Evolutionary conservation across 2,888 invertebrate species (phyloP).

Genomic region (Caradrina kadenii): DNA sequence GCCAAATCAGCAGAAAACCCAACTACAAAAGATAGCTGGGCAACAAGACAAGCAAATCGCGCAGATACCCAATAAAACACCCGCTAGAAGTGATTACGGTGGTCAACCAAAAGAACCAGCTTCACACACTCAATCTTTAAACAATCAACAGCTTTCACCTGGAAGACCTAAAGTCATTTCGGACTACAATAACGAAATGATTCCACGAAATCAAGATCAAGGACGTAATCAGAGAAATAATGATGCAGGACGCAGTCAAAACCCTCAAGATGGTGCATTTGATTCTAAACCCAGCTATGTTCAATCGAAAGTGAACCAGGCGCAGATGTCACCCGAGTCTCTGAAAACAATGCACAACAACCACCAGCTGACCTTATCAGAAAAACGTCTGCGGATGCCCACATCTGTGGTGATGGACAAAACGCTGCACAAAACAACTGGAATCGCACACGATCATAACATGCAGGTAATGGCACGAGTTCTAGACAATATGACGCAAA

Average conservation of each 20-base stretch:
- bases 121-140: conserved; percentile 3
- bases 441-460: conserved; percentile 58
- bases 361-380: conserved; percentile 54
- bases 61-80: conserved; percentile 21
- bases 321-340: conserved; percentile 63
- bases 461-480: conserved; percentile 61
- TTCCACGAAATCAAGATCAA: conserved; percentile 24
- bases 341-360: conserved; percentile 67
- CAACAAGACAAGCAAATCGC: conserved; percentile 22
- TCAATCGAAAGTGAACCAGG: conserved; percentile 69
- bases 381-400: conserved; percentile 59
- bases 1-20: conserved; percentile 39
- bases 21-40: conserved; percentile 22
- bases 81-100: conserved; percentile 23
- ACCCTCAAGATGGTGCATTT: conserved; percentile 21
- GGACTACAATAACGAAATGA: conserved; percentile 46
- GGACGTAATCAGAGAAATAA: conserved; percentile 24
- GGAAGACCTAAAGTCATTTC: conserved; percentile 46
- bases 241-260: conserved; percentile 19
- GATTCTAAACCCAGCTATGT: conserved; percentile 64
- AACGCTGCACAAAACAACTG: conserved; percentile 49
- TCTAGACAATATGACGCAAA: conserved; percentile 66
- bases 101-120: conserved; percentile 29
- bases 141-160: conserved; percentile 36
- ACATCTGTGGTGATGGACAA: conserved; percentile 54